Percentiles rank a stretch among this genome's conserved stretches.
phyloP scores from a whole-genome alignment of 2,113 vertebrate genomes.

The Notiomystis cincta region DNA sequence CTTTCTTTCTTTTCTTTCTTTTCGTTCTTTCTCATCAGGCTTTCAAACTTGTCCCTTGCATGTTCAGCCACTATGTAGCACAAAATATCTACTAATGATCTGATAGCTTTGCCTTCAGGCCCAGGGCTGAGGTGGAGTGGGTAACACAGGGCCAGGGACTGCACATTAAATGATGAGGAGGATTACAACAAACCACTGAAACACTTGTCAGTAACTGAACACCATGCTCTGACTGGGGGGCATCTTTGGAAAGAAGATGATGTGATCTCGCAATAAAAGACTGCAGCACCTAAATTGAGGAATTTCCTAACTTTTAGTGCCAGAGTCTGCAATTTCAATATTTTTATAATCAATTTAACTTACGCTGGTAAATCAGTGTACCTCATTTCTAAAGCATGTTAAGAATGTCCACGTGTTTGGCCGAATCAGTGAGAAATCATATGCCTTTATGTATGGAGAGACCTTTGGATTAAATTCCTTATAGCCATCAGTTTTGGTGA shows the following conservation, averaged over 20 bases:
- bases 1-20: no score
- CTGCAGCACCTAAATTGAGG: not conserved
- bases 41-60: not conserved
- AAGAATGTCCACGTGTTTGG: not conserved
- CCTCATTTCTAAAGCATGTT: not conserved
- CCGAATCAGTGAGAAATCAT: not conserved
- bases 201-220: not conserved
- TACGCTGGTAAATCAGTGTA: not conserved
- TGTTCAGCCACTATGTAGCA: fast-evolving
- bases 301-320: not conserved
- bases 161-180: not conserved
- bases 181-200: not conserved
- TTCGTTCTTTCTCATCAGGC: no score
- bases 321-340: not conserved
- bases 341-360: not conserved
- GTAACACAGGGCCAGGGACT: not conserved
- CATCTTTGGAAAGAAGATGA: not conserved
- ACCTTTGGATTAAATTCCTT: not conserved
- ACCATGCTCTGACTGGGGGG: not conserved
- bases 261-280: not conserved
- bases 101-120: not conserved
- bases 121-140: fast-evolving
- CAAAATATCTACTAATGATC: not conserved
- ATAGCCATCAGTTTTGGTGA: not conserved
- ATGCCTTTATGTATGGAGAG: not conserved